Evolutionary conservation across 2,888 invertebrate species (phyloP), one percentile per base, ranked within the genome.

Genomic region (Trachelus iudaicus): DNA sequence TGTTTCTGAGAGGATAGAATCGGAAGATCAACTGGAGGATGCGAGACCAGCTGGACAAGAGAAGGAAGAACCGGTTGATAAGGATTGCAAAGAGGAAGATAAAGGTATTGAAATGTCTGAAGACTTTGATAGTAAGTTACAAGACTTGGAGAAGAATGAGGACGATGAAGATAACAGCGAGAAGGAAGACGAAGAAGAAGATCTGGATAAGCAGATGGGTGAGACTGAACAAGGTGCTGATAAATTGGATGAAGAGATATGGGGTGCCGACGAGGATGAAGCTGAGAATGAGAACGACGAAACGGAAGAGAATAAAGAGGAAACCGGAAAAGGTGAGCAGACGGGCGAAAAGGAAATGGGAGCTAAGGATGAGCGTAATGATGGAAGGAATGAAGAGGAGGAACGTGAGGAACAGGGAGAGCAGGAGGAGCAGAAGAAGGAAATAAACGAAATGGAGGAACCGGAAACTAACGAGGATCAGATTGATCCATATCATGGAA

Each of bases 91-190:
- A 87, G 97, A 98, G 89, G 96, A 97, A 90, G 97, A 98, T 81
- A 96, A 97, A 75, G 98, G 98, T 31, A 95, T 99, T 77, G 98
- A 99, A 87, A 98, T 99, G 98, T 96, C 97, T 31, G 98, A 98
- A 84, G 97, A 99, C 90, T 98, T 99, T 89, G 98, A 98, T 79
- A 97, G 96, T 0, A 96, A 97, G 90, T 91, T 96, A 79, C 97
- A 97, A 89, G 95, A 98, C 87, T 92, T 96, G 30, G 96, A 96
- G 4, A 94, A 95, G 81, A 94, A 95, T 77, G 92, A 93, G 69
- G 92, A 92, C 33, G 92, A 94, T n/a, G 93, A 94, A 76, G 94
- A 95, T 6, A 94, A 95, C 34, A 94, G 94, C 0, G 93, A 95
- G 23, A 92, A 93, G 1, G 92, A 93, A 12, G 92, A 93, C 30